phyloP scores from a whole-genome alignment of 2,888 invertebrate species.

The Lasioglossum pauxillum region DNA sequence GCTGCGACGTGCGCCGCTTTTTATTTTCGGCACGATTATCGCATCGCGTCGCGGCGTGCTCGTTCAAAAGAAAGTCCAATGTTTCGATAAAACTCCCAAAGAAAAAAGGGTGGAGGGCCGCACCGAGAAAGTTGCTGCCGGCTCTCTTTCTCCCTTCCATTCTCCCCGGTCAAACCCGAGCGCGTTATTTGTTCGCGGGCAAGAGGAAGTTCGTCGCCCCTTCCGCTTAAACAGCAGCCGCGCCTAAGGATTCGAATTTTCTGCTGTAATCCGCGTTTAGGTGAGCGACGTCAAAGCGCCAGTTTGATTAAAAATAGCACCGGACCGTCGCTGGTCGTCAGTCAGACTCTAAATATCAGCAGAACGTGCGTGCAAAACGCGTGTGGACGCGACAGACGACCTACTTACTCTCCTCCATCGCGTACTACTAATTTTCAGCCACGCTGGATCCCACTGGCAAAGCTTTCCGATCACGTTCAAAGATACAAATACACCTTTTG shows the following conservation, averaged over 20 bases:
- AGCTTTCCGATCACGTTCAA: neutral
- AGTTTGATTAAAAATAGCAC: conserved; percentile 51
- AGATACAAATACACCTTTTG: neutral
- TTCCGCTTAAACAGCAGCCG: conserved; percentile 49
- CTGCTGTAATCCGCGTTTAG: conserved; percentile 48
- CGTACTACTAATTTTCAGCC: neutral
- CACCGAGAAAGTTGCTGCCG: neutral
- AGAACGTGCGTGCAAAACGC: conserved; percentile 21
- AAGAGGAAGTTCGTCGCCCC: conserved; percentile 50
- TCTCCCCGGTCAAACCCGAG: conserved; percentile 10
- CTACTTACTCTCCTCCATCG: conserved; percentile 19
- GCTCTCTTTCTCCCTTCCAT: neutral
- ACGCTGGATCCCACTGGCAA: neutral
- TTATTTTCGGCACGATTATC: neutral
- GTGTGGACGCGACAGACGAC: conserved; percentile 12
- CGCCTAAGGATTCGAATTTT: conserved; percentile 56
- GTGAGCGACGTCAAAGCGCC: conserved; percentile 31
- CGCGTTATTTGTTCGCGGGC: conserved; percentile 35
- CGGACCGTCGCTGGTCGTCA: neutral
- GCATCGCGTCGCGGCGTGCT: neutral
- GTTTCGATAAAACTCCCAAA: conserved; percentile 7
- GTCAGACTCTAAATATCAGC: conserved; percentile 43
- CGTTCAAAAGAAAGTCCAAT: neutral
- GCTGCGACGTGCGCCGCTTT: neutral
- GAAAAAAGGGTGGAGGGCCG: neutral